These are phyloP conservation scores for Achroia grisella DNA, from an alignment of 1,140 invertebrate genomes.

Conservation along the genomic window DNA sequence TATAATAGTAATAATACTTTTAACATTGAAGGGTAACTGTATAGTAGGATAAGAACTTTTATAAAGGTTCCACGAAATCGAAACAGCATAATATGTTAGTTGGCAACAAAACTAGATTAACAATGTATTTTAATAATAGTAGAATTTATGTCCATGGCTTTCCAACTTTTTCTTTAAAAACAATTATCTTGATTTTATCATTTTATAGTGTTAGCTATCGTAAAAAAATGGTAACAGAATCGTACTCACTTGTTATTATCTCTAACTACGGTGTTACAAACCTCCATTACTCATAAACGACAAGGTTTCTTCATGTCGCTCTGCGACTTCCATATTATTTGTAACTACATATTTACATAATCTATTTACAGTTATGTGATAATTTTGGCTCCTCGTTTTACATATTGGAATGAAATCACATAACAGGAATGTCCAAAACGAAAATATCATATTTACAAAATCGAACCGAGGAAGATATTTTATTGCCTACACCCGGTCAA, in stretches of 20 bases:
- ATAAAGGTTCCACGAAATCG: no score
- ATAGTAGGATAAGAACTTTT: not conserved
- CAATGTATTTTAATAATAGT: not conserved
- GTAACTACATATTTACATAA: slow-evolving; percentile 59
- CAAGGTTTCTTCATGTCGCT: slow-evolving; percentile 36
- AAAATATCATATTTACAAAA: slow-evolving; percentile 53
- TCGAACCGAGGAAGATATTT: slow-evolving; percentile 22
- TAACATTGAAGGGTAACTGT: not conserved
- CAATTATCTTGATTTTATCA: no score
- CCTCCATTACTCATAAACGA: slow-evolving; percentile 20
- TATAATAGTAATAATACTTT: no score
- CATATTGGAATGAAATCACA: slow-evolving; percentile 63
- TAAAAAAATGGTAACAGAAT: slow-evolving; percentile 44
- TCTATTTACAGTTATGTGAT: slow-evolving; percentile 63
- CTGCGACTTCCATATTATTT: slow-evolving; percentile 47
- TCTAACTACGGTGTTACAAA: slow-evolving; percentile 26
- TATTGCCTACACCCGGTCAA: slow-evolving; percentile 14
- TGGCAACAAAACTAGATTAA: no score
- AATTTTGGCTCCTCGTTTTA: slow-evolving; percentile 49
- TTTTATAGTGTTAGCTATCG: not conserved
- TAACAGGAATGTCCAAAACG: slow-evolving; percentile 63
- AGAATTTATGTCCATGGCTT: not conserved
- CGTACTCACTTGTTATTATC: slow-evolving; percentile 25
- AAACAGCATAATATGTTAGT: no score
- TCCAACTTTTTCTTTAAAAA: no score